Evolutionary conservation across 2,888 invertebrate species (phyloP), one percentile per base, ranked within the genome.

Genomic region (Chrysolina oricalcia): DNA sequence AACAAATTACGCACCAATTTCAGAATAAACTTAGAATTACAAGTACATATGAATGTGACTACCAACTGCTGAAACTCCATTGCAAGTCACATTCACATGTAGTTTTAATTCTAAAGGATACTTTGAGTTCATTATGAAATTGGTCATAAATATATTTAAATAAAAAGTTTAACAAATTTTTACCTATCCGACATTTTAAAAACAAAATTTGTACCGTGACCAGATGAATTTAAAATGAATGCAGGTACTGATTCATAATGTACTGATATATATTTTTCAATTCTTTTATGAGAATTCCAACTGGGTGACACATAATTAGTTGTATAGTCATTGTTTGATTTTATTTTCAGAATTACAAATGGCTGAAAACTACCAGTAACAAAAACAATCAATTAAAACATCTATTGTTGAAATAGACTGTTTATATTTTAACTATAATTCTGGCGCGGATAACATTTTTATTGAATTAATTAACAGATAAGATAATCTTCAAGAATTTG

Each of bases 391-490:
- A 50, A 17, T 11, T 53, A 6, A 27, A 50, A 53, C 27, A 35
- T 21, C 35, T 67, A 50, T 50, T 50, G 19, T 50, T 50, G 10
- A n/a, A 50, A 40, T 59, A 10, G 35, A 59, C 6, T 68, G 68
- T 68, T 68, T 68, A 43, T 68, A n/a, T 68, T 68, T 53, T 40
- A 23, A 19, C 53, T n/a, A 15, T 17, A 17, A 35, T 6, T 15
- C 23, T 53, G 5, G 40, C 35, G 6, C 59, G 53, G 68, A 68
- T 68, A 53, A 56, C 50, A 41, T 40, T 68, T 68, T 40, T 35
- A 53, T 68, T 68, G 68, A 53, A 53, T 53, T 27, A 19, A 27
- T 27, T 43, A 50, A 68, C 13, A n/a, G 68, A 68, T 68, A 68
- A 68, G 68, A 68, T 68, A 35, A 68, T 35, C 27, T 68, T 35